Evolutionary conservation across 2,888 invertebrate species (phyloP), one percentile per base, ranked within the genome.

Genomic region (Pandemis heparana): DNA sequence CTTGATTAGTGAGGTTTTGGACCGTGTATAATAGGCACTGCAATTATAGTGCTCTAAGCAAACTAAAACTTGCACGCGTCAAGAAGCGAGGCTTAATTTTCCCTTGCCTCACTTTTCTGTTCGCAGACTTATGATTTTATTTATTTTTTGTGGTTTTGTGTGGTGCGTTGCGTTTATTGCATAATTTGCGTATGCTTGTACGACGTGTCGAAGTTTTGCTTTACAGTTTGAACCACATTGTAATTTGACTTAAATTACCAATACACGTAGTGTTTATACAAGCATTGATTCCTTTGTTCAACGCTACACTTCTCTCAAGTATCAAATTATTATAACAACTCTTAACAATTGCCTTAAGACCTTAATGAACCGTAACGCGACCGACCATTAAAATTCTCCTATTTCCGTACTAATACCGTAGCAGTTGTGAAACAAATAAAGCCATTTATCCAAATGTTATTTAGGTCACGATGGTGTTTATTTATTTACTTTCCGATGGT

Each of bases 401-500:
- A 64, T 64, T 65, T 64, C 48, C 32, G 41, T 62, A 41, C n/a
- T 41, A 56, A 56, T 56, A n/a, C 41, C 1, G 39, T 41, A n/a
- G 16, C 16, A 14, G 38, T 62, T 39, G 61, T 62, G 61, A 62
- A 62, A 62, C 41, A 62, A 62, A 62, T 41, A 10, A 62, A 62
- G 4, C 61, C 41, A 41, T 62, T 62, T 41, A 41, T 51, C 0
- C 16, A 51, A 9, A 32, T 38, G 64, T 32, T 65, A 65, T 65
- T 48, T 65, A 10, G 64, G 64, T 38, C 64, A 38, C 38, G 41
- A 43, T 43, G 46, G 64, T 65, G 64, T 65, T 65, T 63, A 23
- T 63, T 43, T 51, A 38, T 56, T 23, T 23, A 56, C 12, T 56
- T 23, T 2, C 23, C 18, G 4, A 56, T n/a, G 56, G 9, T 23